phyloP scores from a whole-genome alignment of 2,113 vertebrate genomes.

The Salminus brasiliensis region DNA sequence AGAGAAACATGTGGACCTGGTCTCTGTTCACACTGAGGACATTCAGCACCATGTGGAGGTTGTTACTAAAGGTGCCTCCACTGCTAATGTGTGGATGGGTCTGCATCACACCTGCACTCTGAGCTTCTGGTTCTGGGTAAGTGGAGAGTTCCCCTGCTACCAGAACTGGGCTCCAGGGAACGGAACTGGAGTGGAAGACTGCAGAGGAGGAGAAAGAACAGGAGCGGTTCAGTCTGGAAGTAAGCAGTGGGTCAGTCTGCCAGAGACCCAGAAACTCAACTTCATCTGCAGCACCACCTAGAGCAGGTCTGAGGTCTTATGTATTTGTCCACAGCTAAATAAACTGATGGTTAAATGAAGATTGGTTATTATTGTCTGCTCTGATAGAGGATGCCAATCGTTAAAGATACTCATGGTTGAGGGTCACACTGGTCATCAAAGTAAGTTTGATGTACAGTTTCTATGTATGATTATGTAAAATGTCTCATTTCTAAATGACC shows the following conservation, averaged over 20 bases:
- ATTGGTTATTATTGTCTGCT: no score
- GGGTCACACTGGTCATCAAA: no score
- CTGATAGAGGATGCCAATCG: no score
- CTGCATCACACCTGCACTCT: not conserved
- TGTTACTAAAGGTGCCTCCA: not conserved
- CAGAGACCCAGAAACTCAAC: not conserved
- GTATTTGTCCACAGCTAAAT: no score
- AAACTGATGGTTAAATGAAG: no score
- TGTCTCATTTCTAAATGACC: no score
- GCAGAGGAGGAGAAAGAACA: not conserved
- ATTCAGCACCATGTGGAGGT: not conserved
- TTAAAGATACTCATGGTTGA: no score
- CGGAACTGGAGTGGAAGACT: no score
- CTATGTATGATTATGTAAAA: no score
- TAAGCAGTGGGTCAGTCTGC: slow-evolving; percentile 29
- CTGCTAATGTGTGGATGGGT: slow-evolving; percentile 2
- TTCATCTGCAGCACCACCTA: slow-evolving; percentile 13
- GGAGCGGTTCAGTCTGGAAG: not conserved
- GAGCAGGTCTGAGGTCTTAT: no score
- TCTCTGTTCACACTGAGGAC: not conserved
- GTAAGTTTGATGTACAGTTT: no score
- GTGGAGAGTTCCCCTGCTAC: not conserved
- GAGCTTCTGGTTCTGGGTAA: not conserved
- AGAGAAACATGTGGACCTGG: slow-evolving; percentile 12
- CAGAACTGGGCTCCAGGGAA: not conserved